phyloP scores from a whole-genome alignment of 2,888 invertebrate genomes.

The Diadegma fenestrale region DNA sequence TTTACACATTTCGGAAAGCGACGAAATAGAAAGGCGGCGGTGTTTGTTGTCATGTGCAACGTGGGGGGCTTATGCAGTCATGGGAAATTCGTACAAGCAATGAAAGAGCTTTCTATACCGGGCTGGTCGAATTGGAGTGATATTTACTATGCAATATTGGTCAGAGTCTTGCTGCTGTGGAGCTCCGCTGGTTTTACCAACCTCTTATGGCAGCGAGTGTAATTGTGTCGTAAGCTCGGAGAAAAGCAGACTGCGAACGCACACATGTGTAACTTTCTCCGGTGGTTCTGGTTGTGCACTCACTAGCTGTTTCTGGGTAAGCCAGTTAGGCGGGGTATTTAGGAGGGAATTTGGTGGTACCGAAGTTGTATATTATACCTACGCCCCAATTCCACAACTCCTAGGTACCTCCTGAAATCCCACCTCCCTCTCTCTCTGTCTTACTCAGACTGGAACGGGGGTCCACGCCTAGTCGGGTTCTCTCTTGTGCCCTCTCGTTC shows the following conservation, averaged over 20 bases:
- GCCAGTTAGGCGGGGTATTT: slow-evolving; percentile 84
- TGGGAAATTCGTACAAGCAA: slow-evolving; percentile 46
- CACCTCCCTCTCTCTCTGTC: slow-evolving; percentile 57
- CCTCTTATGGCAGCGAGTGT: slow-evolving; percentile 70
- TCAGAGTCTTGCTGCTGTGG: slow-evolving; percentile 65
- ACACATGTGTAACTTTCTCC: slow-evolving; percentile 56
- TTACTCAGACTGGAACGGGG: slow-evolving; percentile 25
- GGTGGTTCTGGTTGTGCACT: slow-evolving; percentile 48
- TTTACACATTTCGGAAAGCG: neutral
- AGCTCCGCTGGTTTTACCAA: slow-evolving; percentile 75
- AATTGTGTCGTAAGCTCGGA: slow-evolving; percentile 48
- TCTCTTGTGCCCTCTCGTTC: slow-evolving; percentile 65
- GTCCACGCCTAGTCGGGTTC: slow-evolving; percentile 72
- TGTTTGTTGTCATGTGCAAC: slow-evolving; percentile 17
- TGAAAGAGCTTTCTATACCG: slow-evolving; percentile 61
- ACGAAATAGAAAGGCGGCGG: slow-evolving; percentile 15
- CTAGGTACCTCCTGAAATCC: slow-evolving; percentile 69
- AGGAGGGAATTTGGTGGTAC: slow-evolving; percentile 81
- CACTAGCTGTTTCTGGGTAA: slow-evolving; percentile 71
- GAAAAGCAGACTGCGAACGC: slow-evolving; percentile 61
- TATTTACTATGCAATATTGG: slow-evolving; percentile 81
- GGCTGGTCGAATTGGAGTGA: slow-evolving; percentile 77
- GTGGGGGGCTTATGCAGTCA: slow-evolving; percentile 20
- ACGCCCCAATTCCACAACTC: slow-evolving; percentile 68
- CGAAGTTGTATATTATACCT: slow-evolving; percentile 83